These are phyloP conservation scores for Brachionus sp. DNA, from an alignment of 1,140 invertebrate genomes.

Conservation along the genomic window DNA sequence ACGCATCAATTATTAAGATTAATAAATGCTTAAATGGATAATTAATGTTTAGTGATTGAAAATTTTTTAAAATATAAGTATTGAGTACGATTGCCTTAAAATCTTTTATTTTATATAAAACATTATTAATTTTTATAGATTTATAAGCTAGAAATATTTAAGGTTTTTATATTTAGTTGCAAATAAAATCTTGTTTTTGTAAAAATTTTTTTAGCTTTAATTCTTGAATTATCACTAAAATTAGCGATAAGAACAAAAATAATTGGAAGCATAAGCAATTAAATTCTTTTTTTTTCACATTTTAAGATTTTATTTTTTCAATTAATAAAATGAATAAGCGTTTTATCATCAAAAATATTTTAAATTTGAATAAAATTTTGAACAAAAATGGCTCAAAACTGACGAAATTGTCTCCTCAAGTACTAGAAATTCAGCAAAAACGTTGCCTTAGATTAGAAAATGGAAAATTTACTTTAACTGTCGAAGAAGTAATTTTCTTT, in stretches of 20 bases:
- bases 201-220: not conserved
- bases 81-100: too few species aligned
- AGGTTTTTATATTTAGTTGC: too few species aligned
- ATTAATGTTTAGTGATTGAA: too few species aligned
- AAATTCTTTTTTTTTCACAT: not conserved
- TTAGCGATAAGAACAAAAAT: not conserved
- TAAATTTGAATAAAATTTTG: not conserved
- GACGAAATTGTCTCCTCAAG: not conserved
- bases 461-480: not conserved
- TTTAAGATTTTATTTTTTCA: not conserved
- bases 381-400: not conserved
- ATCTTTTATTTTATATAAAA: too few species aligned
- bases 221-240: not conserved
- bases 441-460: constrained; percentile 9
- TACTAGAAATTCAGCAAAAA: not conserved
- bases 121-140: too few species aligned
- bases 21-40: too few species aligned
- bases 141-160: too few species aligned
- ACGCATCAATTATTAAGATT: too few species aligned
- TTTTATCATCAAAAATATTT: not conserved
- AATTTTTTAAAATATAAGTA: too few species aligned
- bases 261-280: not conserved
- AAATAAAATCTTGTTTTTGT: too few species aligned
- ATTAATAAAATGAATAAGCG: not conserved
- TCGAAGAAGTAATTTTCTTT: not conserved